These are phyloP conservation scores for Ageneiosus marmoratus DNA, from an alignment of 2,113 vertebrate species.

Conservation along the genomic window DNA sequence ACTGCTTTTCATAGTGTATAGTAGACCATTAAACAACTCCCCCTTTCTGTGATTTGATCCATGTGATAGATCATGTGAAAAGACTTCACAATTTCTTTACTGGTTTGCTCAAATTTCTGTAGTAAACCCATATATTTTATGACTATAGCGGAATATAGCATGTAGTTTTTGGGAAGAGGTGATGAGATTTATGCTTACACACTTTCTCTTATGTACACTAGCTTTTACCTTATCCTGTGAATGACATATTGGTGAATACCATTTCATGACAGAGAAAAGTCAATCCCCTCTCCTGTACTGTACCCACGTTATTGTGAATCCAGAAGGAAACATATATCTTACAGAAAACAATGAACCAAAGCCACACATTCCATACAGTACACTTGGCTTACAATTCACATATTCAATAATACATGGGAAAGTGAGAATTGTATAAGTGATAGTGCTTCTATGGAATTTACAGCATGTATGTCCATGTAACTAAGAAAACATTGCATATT, in stretches of 20 bases:
- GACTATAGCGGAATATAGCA: background rate
- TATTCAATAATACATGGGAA: constrained; percentile 10
- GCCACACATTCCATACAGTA: constrained; percentile 22
- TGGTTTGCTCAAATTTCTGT: background rate
- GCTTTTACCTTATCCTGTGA: constrained; percentile 4
- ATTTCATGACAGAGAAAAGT: constrained; percentile 29
- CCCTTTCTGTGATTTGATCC: constrained; percentile 3
- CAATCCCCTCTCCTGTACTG: background rate
- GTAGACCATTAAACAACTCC: constrained; percentile 22
- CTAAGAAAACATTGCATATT: background rate
- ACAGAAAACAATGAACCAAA: constrained; percentile 28
- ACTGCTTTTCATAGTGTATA: constrained; percentile 11
- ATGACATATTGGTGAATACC: background rate
- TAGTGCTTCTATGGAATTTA: background rate
- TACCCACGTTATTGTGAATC: background rate
- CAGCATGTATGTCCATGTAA: background rate
- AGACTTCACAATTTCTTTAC: background rate
- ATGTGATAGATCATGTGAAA: constrained; percentile 16
- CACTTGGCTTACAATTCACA: constrained; percentile 14
- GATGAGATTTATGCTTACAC: constrained; percentile 10
- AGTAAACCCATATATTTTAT: constrained; percentile 2
- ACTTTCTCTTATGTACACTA: constrained; percentile 8
- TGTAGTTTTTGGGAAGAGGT: constrained; percentile 1
- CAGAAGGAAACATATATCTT: constrained; percentile 21
- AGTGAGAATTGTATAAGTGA: constrained; percentile 11